A percentile compares a stretch with the other conserved stretches of the same genome.
These are phyloP conservation scores for Phoebastria nigripes DNA, from an alignment of 2,797 vertebrate species.

Conservation along the genomic window DNA sequence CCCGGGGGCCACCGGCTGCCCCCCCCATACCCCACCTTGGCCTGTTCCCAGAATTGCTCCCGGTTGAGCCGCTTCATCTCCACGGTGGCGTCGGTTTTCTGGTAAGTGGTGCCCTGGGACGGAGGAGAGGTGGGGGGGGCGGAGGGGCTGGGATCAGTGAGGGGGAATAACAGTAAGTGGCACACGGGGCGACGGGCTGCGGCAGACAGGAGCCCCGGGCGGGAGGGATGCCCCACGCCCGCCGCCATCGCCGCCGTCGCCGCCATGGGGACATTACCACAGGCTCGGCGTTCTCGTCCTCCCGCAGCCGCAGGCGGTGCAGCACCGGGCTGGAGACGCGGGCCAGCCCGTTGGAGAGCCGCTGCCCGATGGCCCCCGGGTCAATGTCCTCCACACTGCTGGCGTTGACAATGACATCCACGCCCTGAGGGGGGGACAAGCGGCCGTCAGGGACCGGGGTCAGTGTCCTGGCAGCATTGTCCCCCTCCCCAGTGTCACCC, in stretches of 20 bases:
- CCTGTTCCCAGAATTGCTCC: constrained; percentile 97
- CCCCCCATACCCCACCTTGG: constrained; percentile 79
- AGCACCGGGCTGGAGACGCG: constrained; percentile 89
- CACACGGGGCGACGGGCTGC: not conserved
- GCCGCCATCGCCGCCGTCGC: fast-evolving
- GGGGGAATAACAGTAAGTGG: not conserved
- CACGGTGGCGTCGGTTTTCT: constrained; percentile 94
- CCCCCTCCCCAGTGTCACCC: not conserved
- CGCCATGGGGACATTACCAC: constrained; percentile 77
- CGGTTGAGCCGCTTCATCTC: constrained; percentile 97
- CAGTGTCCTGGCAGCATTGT: fast-evolving
- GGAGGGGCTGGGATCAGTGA: constrained; percentile 24
- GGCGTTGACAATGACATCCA: constrained; percentile 91
- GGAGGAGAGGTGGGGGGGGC: not conserved
- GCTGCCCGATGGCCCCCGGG: constrained; percentile 88
- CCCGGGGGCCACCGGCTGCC: fast-evolving
- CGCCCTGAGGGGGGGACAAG: constrained; percentile 75
- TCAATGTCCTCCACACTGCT: constrained; percentile 96
- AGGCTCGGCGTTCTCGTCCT: constrained; percentile 84
- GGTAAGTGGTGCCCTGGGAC: constrained; percentile 89
- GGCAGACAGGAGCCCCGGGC: not conserved
- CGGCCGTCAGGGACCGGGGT: not conserved
- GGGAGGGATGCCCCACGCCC: not conserved
- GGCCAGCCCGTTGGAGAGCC: constrained; percentile 88
- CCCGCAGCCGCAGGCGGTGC: constrained; percentile 85